A percentile compares a stretch with the other conserved stretches of the same genome.
Evolutionary conservation across 2,797 vertebrate species (phyloP).

Genomic region (Leuciscus waleckii): DNA sequence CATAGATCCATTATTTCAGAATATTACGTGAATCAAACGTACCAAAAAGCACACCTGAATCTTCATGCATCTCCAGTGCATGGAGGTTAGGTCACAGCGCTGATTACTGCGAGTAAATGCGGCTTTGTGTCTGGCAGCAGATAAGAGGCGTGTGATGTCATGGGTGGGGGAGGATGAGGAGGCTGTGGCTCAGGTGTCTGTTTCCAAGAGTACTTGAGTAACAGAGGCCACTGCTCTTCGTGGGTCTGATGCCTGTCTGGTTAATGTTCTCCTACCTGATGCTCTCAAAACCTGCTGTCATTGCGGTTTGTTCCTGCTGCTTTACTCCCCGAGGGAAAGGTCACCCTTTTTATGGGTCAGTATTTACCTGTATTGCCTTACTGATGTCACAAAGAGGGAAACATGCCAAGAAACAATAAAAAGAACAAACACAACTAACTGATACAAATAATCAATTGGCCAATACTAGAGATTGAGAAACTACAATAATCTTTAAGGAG

Average conservation of each 20-base stretch:
- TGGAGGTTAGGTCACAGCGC: slow-evolving; percentile 68
- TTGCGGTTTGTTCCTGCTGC: neutral
- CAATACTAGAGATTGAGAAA: neutral
- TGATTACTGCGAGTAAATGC: slow-evolving; percentile 78
- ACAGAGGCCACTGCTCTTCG: slow-evolving; percentile 35
- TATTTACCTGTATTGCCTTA: neutral
- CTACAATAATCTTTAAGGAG: too few relatives aligned
- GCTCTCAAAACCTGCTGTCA: neutral
- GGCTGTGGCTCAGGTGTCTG: slow-evolving; percentile 73
- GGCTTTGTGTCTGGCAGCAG: slow-evolving; percentile 78
- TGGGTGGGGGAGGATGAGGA: slow-evolving; percentile 63
- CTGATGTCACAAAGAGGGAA: neutral
- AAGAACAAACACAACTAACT: neutral
- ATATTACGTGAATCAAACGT: slow-evolving; percentile 59
- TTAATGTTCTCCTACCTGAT: slow-evolving; percentile 58
- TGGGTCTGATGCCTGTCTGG: slow-evolving; percentile 24
- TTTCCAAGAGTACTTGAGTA: slow-evolving; percentile 45
- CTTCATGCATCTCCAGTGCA: slow-evolving; percentile 70
- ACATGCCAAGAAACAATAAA: neutral
- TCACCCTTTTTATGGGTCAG: neutral
- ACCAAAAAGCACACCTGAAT: slow-evolving; percentile 72
- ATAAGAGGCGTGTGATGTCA: slow-evolving; percentile 80
- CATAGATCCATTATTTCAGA: slow-evolving; percentile 42
- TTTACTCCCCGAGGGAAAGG: slow-evolving; percentile 1
- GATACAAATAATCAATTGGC: neutral